Base-by-base conservation (phyloP, 2,113 vertebrate species). In the Caloenas nicobarica region DNA sequence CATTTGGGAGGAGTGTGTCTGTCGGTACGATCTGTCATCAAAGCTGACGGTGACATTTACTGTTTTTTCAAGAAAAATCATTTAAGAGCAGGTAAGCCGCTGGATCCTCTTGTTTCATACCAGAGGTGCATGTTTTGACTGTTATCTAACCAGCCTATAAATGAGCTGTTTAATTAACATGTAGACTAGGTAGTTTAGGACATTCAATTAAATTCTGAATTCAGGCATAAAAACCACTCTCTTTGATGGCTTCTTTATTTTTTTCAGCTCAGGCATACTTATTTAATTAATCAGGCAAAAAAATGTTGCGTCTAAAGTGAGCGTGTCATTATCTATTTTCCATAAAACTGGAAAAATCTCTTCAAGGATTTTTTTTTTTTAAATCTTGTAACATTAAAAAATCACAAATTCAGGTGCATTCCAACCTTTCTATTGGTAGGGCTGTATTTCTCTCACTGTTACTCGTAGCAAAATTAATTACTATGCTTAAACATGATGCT, bases 11-110 rank as follows among this genome's bases (percentile, higher is more conserved):
- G 46, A 66, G 13, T 0, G 3, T 88, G 48, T 28, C 83, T 34
- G 2, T 6, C 12, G 28, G 16, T 42, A 7, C 1, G 0, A 16
- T 22, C n/a, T 19, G 26, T 11, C 81, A 13, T 1, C 51, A 10
- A 5, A 29, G 1, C 8, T 3, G 7, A 7, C 24, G 26, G 44
- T 62, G 70, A 53, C 58, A n/a, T 68, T 58, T 46, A 13, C 7
- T 53, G 61, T 2, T 21, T 57, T 76, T n/a, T 26, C 66, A 64
- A 77, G 25, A 38, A 68, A 21, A 46, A 54, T 8, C 36, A 15
- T 53, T 25, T 7, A 23, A 26, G 34, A 72, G 29, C 34, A 85
- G 66, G 14, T 22, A 64, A 79, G 34, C 3, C 19, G 4, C 31
- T 51, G 72, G 19, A 40, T 36, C 12, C 60, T 61, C 86, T 61